These are phyloP conservation scores for Enteromius anoplus DNA, from an alignment of 2,797 vertebrate genomes.

Conservation along the genomic window DNA sequence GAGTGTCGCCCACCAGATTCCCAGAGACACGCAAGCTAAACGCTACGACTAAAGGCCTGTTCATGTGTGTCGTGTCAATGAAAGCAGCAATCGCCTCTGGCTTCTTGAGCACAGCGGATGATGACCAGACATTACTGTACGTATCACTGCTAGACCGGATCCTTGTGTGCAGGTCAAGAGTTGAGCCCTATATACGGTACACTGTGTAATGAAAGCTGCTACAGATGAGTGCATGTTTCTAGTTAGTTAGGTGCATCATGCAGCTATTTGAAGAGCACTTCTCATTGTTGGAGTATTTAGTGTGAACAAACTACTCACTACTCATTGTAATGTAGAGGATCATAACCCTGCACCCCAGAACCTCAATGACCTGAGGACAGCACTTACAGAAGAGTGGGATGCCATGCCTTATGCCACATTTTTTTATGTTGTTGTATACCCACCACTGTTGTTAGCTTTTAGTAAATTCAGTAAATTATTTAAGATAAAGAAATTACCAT, in stretches of 20 bases:
- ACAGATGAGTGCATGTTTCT: neutral
- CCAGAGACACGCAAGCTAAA: neutral
- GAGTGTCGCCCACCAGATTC: neutral
- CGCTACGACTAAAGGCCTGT: neutral
- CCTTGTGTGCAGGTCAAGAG: neutral
- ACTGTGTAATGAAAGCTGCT: neutral
- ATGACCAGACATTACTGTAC: neutral
- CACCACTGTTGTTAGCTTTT: too few relatives aligned
- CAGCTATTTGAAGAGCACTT: neutral
- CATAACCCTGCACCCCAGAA: too few relatives aligned
- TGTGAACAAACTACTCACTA: neutral
- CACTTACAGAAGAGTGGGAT: too few relatives aligned
- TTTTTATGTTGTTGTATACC: too few relatives aligned
- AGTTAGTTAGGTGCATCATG: neutral
- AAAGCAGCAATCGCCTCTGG: neutral
- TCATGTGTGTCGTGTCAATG: neutral
- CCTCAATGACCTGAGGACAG: too few relatives aligned
- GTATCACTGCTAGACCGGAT: neutral
- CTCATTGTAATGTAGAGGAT: too few relatives aligned
- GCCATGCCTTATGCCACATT: too few relatives aligned
- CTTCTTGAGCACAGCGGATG: neutral
- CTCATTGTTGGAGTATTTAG: neutral
- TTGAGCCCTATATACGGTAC: too few relatives aligned
- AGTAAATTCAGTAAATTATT: too few relatives aligned
- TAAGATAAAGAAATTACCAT: too few relatives aligned